Percentiles rank a stretch among this genome's conserved stretches.
phyloP scores from a whole-genome alignment of 2,797 vertebrate species.

The Lycodopsis pacificus region DNA sequence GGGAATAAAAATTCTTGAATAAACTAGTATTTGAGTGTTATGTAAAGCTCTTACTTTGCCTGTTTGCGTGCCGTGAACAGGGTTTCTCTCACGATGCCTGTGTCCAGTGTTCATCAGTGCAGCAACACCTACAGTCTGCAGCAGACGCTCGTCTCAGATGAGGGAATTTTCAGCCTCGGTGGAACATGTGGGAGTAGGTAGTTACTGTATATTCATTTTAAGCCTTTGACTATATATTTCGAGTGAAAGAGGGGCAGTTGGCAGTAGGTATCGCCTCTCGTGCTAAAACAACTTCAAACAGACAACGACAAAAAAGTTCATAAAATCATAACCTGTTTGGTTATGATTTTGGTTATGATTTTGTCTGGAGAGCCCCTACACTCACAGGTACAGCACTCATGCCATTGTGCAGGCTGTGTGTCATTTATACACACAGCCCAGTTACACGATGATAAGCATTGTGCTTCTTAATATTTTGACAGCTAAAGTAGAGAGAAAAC shows the following conservation, averaged over 20 bases:
- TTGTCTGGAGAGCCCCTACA: constrained; percentile 62
- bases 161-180: constrained; percentile 68
- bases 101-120: constrained; percentile 53
- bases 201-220: constrained; percentile 70
- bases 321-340: constrained; percentile 49
- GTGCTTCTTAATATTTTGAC: constrained; percentile 44
- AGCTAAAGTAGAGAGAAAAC: constrained; percentile 23
- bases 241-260: constrained; percentile 55
- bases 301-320: constrained; percentile 32
- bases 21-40: constrained; percentile 52
- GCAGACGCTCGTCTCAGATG: constrained; percentile 52
- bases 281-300: constrained; percentile 47
- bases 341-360: constrained; percentile 71
- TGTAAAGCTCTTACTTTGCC: constrained; percentile 45
- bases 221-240: constrained; percentile 52
- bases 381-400: constrained; percentile 4
- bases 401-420: too few species aligned
- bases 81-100: constrained; percentile 39
- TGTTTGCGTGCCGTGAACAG: constrained; percentile 31
- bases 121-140: constrained; percentile 51
- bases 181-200: constrained; percentile 68
- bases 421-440: background rate
- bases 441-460: constrained; percentile 8
- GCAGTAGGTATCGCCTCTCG: constrained; percentile 15
- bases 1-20: constrained; percentile 44